These are phyloP conservation scores for Protodeltote pygarga DNA, from an alignment of 2,888 invertebrate species.

Conservation along the genomic window DNA sequence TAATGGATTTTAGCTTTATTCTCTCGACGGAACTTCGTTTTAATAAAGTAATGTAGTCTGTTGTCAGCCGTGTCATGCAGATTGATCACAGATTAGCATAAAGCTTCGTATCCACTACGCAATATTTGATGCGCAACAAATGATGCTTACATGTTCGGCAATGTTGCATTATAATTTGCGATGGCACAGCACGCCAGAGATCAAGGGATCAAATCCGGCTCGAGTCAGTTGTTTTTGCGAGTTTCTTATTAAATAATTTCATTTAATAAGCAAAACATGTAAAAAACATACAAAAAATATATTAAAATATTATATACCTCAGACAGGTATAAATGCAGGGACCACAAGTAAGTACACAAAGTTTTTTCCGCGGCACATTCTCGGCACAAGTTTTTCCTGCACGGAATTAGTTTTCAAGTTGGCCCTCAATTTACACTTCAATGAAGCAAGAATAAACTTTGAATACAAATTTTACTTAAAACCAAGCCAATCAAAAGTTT, in stretches of 20 bases:
- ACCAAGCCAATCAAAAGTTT: conserved; percentile 69
- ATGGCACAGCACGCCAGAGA: no score
- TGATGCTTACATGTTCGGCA: no score
- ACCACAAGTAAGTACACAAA: conserved; percentile 1
- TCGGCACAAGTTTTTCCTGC: conserved; percentile 53
- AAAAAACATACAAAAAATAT: no score
- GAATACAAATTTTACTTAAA: conserved; percentile 71
- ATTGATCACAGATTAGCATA: conserved; percentile 26
- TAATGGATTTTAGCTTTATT: conserved; percentile 52
- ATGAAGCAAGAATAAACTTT: conserved; percentile 64
- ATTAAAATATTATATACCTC: no score
- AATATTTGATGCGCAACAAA: no score
- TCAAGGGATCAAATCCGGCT: no score
- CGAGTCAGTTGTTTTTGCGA: no score
- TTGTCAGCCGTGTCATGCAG: conserved; percentile 27
- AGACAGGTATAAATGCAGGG: not conserved
- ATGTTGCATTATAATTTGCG: no score
- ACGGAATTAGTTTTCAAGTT: conserved; percentile 65
- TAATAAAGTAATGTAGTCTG: conserved; percentile 45
- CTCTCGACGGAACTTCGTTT: conserved; percentile 30
- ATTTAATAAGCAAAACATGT: no score
- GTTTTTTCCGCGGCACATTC: conserved; percentile 45
- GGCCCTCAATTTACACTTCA: conserved; percentile 75
- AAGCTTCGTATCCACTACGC: no score
- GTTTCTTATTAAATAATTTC: no score